Evolutionary conservation across 1,140 invertebrate species (phyloP), one percentile per base, ranked within the genome.

Genomic region (Drosophila hydei): DNA sequence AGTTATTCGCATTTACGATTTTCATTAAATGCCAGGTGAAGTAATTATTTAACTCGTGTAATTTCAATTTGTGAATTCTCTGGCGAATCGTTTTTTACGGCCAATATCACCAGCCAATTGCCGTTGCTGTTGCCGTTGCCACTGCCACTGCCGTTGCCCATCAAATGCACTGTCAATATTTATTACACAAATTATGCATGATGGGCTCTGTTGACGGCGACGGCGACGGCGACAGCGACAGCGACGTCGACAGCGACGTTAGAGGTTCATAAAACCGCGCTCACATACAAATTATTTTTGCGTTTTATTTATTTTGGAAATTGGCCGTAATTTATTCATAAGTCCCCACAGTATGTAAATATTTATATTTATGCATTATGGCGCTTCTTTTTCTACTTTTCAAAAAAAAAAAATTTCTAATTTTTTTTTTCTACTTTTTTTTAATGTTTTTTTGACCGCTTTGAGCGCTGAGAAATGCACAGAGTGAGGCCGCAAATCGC

Each of bases 251-350:
- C 21, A 12, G 47, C 47, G 23, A 27, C 23, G 23, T 12, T 30
- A 16, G 25, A 30, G 25, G 25, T 33, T 51, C 8, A 51, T 18
- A 51, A 51, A 51, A 51, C 25, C 25, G 38, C 30, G 21, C n/a
- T 8, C 27, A 33, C 23, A 52, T 75, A 85, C 77, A 85, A 80
- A 85, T 85, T 85, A 87, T 80, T 87, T 85, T 87, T 87, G 62
- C 77, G 76, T 87, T 85, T 85, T 85, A 85, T 85, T 85, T 85
- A 85, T 85, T 85, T 85, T 85, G 80, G 85, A 85, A 85, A 85
- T 85, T 85, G 80, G 69, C 73, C 80, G 54, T 85, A 85, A 85
- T 85, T 85, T 85, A 85, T 85, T 85, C 80, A 85, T 79, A 85
- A 85, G 68, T 85, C 80, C 69, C 73, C 63, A 56, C 42, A 72